Evolutionary conservation across 1,140 invertebrate species (phyloP).

Genomic region (Anastrepha ludens): DNA sequence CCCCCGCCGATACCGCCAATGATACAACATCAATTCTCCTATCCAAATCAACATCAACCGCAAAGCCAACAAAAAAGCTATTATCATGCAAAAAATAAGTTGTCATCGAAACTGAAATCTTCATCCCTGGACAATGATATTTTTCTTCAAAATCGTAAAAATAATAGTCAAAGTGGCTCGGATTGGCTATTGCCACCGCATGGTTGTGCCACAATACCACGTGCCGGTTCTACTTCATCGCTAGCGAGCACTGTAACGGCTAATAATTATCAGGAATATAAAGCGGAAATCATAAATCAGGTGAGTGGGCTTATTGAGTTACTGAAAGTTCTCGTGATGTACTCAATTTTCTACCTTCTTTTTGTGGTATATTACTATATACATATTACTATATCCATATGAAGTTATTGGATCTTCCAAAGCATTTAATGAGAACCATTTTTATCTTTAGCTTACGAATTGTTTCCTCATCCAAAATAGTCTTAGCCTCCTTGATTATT

Average conservation of each 20-base stretch:
- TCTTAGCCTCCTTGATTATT: too few species aligned
- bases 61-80: slow-evolving; percentile 39
- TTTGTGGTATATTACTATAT: too few species aligned
- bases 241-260: slow-evolving; percentile 68
- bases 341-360: too few species aligned
- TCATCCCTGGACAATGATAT: slow-evolving; percentile 70
- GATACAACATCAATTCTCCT: slow-evolving; percentile 56
- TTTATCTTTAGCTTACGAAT: too few species aligned
- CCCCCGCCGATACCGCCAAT: slow-evolving; percentile 6
- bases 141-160: slow-evolving; percentile 63
- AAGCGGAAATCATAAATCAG: slow-evolving; percentile 72
- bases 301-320: slow-evolving; percentile 57
- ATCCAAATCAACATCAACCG: slow-evolving; percentile 54
- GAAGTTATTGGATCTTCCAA: too few species aligned
- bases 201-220: slow-evolving; percentile 61
- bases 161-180: slow-evolving; percentile 32
- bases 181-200: slow-evolving; percentile 59
- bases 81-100: slow-evolving; percentile 38
- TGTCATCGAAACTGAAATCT: slow-evolving; percentile 67
- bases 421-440: too few species aligned
- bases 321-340: not conserved
- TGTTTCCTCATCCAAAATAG: too few species aligned
- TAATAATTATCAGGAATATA: slow-evolving; percentile 72
- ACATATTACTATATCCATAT: too few species aligned
- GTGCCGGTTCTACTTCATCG: slow-evolving; percentile 69